A percentile compares a stretch with the other conserved stretches of the same genome.
phyloP scores from a whole-genome alignment of 2,888 invertebrate genomes.

The Marronus borbonicus region DNA sequence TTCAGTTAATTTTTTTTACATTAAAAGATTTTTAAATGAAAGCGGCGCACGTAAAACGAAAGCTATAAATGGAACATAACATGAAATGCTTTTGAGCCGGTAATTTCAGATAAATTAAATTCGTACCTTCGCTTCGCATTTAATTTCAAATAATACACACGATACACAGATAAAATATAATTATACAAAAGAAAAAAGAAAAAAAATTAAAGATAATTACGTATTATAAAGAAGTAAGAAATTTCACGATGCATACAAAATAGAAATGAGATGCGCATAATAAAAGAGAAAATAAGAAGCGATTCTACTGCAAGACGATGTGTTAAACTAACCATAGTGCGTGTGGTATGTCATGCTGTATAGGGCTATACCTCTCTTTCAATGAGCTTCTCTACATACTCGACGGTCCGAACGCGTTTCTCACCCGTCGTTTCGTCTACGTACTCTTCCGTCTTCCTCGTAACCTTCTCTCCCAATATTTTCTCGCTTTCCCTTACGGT shows the following conservation, averaged over 20 bases:
- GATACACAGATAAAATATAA: not conserved
- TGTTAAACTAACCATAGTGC: conserved; percentile 67
- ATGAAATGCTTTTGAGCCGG: too few species aligned
- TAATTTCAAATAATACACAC: too few species aligned
- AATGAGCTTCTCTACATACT: conserved; percentile 95
- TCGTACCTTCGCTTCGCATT: too few species aligned
- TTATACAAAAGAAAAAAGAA: conserved; percentile 14
- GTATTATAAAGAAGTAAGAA: conserved; percentile 8
- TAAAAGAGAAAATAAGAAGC: conserved; percentile 31
- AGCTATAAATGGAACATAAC: too few species aligned
- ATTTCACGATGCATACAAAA: conserved; percentile 28
- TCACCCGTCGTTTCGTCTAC: conserved; percentile 89
- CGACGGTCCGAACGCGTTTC: conserved; percentile 90
- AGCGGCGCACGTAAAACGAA: too few species aligned
- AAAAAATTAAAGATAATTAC: conserved; percentile 31
- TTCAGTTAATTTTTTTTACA: too few species aligned
- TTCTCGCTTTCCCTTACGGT: conserved; percentile 92
- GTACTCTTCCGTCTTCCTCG: conserved; percentile 89
- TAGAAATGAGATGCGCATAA: conserved; percentile 24
- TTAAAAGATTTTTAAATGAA: too few species aligned
- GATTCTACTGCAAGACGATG: conserved; percentile 54
- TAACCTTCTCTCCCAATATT: conserved; percentile 90
- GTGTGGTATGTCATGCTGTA: conserved; percentile 57
- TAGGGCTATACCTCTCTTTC: conserved; percentile 87
- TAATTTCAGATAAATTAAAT: too few species aligned